These are phyloP conservation scores for Nomada ruficornis DNA, from an alignment of 2,888 invertebrate species.

Conservation along the genomic window DNA sequence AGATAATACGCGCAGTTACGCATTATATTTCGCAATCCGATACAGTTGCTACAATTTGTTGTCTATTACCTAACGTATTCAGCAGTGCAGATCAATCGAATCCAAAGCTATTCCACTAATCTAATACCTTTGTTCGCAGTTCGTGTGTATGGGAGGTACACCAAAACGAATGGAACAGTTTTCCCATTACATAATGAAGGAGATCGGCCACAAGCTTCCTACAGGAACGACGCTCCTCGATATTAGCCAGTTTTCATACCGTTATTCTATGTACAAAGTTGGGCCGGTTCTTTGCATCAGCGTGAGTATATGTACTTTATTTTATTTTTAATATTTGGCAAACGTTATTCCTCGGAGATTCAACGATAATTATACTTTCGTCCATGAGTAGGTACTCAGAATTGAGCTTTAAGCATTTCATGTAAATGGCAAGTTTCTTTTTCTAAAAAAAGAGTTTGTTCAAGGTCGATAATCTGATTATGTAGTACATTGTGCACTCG, in stretches of 20 bases:
- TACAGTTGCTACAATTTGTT: too few relatives aligned
- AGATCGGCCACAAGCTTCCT: constrained; percentile 95
- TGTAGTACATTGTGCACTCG: too few relatives aligned
- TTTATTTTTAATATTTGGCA: not conserved
- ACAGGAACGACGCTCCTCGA: constrained; percentile 94
- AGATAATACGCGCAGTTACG: too few relatives aligned
- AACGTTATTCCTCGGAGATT: too few relatives aligned
- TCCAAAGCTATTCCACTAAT: not conserved
- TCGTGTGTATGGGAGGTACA: constrained; percentile 98
- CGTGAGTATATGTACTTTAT: constrained; percentile 86
- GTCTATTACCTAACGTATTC: not conserved
- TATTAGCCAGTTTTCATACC: constrained; percentile 95
- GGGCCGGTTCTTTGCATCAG: constrained; percentile 94
- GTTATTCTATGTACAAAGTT: constrained; percentile 98
- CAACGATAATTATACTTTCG: too few relatives aligned
- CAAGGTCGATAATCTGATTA: too few relatives aligned
- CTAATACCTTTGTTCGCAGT: constrained; percentile 86
- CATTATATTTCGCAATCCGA: too few relatives aligned
- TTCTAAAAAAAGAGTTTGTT: not conserved
- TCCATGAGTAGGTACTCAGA: too few relatives aligned
- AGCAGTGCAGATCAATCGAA: not conserved
- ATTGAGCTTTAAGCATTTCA: too few relatives aligned
- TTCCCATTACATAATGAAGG: constrained; percentile 95
- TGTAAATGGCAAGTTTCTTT: too few relatives aligned
- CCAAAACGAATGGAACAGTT: constrained; percentile 97